Percentiles rank a stretch among this genome's conserved stretches.
These are phyloP conservation scores for Drosophila nigromelanica DNA, from an alignment of 1,140 invertebrate genomes.

Conservation along the genomic window DNA sequence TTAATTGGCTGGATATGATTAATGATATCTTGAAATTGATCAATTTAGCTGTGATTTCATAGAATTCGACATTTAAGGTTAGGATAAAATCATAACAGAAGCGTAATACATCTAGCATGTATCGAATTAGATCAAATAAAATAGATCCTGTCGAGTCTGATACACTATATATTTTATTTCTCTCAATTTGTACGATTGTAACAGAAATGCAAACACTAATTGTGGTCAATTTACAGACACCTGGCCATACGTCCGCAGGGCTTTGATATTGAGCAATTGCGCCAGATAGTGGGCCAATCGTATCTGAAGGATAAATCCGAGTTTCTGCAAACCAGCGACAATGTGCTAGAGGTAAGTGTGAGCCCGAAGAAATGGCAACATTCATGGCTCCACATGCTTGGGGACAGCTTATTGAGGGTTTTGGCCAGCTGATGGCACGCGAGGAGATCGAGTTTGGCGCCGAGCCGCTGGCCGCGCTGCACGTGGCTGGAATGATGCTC, in stretches of 20 bases:
- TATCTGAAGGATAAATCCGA: slow-evolving; percentile 35
- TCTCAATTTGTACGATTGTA: not conserved
- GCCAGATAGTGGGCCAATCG: slow-evolving; percentile 32
- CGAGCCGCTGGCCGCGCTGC: slow-evolving; percentile 41
- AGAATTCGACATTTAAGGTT: no score
- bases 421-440: slow-evolving; percentile 38
- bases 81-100: no score
- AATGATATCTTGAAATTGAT: no score
- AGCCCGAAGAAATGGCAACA: no score
- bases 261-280: slow-evolving; percentile 55
- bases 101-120: no score
- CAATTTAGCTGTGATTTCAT: no score
- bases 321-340: slow-evolving; percentile 49
- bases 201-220: not conserved
- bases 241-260: slow-evolving; percentile 56
- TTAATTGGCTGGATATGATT: no score
- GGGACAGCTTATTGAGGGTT: slow-evolving; percentile 23
- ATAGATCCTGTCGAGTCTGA: not conserved
- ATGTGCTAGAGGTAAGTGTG: slow-evolving; percentile 49
- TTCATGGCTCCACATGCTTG: no score
- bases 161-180: not conserved
- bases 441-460: slow-evolving; percentile 57
- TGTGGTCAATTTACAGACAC: not conserved
- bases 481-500: slow-evolving; percentile 59
- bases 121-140: no score